phyloP scores from a whole-genome alignment of 2,113 vertebrate genomes.

The Scophthalmus maximus region DNA sequence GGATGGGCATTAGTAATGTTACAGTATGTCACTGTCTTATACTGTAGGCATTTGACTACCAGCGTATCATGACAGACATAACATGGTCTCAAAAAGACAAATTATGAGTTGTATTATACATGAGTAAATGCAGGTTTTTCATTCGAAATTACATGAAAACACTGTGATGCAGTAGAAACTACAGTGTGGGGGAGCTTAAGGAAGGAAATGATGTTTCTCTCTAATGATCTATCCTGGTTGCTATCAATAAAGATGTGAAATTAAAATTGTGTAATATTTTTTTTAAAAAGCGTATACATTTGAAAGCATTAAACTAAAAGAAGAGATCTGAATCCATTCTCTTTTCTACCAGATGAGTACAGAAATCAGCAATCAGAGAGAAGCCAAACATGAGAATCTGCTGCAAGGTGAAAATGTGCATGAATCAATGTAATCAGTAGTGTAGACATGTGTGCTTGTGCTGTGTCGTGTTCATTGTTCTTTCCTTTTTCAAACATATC shows the following conservation, averaged over 20 bases:
- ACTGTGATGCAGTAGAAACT: too few species aligned
- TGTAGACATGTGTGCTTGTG: constrained; percentile 35
- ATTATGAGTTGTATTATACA: background rate
- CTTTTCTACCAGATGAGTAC: constrained; percentile 70
- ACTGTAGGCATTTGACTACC: background rate
- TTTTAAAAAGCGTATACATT: background rate
- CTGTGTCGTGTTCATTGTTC: background rate
- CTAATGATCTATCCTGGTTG: background rate
- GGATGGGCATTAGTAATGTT: constrained; percentile 28
- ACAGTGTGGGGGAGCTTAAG: too few species aligned
- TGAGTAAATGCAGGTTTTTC: too few species aligned
- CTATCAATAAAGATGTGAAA: background rate
- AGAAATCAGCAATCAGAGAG: constrained; percentile 63
- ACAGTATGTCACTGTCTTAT: constrained; percentile 6
- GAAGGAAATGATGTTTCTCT: too few species aligned
- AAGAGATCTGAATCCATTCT: constrained; percentile 27
- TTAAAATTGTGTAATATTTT: too few species aligned
- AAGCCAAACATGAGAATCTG: constrained; percentile 67
- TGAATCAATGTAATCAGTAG: constrained; percentile 25
- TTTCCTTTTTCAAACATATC: constrained; percentile 3
- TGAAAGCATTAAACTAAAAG: background rate
- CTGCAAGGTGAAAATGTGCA: constrained; percentile 73
- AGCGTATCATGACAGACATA: background rate
- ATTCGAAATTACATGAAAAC: too few species aligned
- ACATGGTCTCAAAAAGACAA: background rate